Percentiles rank a stretch among this genome's conserved stretches.
Evolutionary conservation across 1,140 invertebrate species (phyloP).

Genomic region (Acyrthosiphon pisum): DNA sequence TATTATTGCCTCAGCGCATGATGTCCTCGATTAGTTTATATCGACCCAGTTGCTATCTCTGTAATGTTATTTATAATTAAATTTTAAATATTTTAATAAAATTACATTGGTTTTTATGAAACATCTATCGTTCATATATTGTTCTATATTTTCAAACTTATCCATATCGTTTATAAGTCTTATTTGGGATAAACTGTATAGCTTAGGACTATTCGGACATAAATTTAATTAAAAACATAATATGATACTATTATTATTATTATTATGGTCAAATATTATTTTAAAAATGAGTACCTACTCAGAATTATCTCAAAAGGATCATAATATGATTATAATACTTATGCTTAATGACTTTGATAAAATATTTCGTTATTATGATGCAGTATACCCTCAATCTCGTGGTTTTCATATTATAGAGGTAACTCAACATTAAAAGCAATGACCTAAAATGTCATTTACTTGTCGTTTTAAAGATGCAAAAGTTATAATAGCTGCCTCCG

Average conservation of each 20-base stretch:
- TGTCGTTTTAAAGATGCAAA: neutral
- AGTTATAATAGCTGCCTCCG: neutral
- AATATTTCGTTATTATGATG: too few relatives aligned
- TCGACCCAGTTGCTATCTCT: accelerated
- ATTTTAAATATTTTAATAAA: neutral
- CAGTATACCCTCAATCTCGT: too few relatives aligned
- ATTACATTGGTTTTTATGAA: too few relatives aligned
- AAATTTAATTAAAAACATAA: too few relatives aligned
- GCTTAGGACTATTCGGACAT: neutral
- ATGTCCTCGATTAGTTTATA: neutral
- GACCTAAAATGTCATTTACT: neutral
- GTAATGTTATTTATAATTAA: neutral
- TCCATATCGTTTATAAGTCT: neutral
- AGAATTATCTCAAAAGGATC: neutral
- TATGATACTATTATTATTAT: too few relatives aligned
- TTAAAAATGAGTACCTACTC: neutral
- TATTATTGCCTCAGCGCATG: neutral
- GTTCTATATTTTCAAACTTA: too few relatives aligned
- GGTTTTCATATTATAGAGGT: neutral
- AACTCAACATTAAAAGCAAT: neutral
- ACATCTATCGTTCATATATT: too few relatives aligned
- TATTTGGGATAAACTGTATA: neutral
- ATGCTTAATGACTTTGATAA: neutral
- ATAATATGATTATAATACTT: neutral
- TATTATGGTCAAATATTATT: neutral